Conservation (phyloP, 2,888 invertebrate species). For the Troglohyphantes excavatus region DNA sequence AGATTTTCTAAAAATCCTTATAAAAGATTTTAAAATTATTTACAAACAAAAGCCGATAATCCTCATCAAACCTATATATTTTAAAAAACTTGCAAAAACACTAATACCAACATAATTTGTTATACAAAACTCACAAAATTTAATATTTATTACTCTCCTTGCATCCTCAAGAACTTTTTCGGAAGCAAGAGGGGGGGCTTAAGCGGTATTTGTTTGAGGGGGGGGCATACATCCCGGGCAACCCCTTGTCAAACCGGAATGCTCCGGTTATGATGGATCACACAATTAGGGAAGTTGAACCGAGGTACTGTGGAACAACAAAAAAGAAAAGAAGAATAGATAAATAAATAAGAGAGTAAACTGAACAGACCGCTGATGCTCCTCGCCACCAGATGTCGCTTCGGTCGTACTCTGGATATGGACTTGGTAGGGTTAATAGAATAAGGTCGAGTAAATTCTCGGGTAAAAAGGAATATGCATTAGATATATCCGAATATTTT, state of each 20-base stretch:
- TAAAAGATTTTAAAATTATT: too few species aligned
- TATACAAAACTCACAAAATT: slow-evolving; percentile 18
- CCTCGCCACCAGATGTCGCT: slow-evolving; percentile 50
- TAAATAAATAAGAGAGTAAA: slow-evolving; percentile 67
- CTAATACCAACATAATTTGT: neutral
- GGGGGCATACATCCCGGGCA: slow-evolving; percentile 14
- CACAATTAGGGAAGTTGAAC: slow-evolving; percentile 64
- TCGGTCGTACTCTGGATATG: neutral
- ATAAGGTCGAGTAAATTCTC: neutral
- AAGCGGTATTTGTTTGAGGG: neutral
- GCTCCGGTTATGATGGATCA: slow-evolving; percentile 67
- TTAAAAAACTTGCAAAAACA: neutral
- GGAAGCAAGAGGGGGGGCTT: slow-evolving; percentile 9
- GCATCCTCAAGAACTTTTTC: slow-evolving; percentile 20
- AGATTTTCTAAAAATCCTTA: too few species aligned
- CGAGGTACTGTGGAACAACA: slow-evolving; percentile 33
- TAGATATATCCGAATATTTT: neutral
- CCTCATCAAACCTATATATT: too few species aligned
- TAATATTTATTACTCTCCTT: slow-evolving; percentile 59
- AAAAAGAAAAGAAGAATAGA: slow-evolving; percentile 41
- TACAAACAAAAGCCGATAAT: too few species aligned
- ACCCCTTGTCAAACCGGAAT: slow-evolving; percentile 57
- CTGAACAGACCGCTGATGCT: slow-evolving; percentile 12
- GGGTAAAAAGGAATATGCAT: slow-evolving; percentile 9
- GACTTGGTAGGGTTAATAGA: neutral